Conservation (phyloP, 2,888 invertebrate genomes). For the Exocentrus adspersus region DNA sequence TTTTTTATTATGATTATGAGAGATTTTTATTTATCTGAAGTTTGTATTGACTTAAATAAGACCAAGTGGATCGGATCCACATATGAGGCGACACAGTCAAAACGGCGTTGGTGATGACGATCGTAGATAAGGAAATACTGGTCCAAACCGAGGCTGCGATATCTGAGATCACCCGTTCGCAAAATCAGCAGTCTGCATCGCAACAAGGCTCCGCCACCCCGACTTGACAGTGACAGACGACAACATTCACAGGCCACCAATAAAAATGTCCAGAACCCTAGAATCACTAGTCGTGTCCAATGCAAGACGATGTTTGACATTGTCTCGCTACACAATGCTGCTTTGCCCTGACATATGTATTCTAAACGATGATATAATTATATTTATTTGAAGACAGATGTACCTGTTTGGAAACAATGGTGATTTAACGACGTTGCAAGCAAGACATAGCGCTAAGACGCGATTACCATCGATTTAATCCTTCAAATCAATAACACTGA, state of each 20-base stretch:
- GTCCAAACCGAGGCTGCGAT: slow-evolving; percentile 42
- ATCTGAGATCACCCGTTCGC: slow-evolving; percentile 37
- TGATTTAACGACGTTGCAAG: slow-evolving; percentile 2
- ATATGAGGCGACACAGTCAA: slow-evolving; percentile 42
- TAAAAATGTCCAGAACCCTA: slow-evolving; percentile 50
- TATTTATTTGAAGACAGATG: slow-evolving; percentile 20
- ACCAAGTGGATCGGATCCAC: slow-evolving; percentile 18
- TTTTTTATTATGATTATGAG: neutral
- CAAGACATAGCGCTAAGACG: neutral
- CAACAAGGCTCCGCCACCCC: slow-evolving; percentile 49
- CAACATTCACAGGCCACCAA: slow-evolving; percentile 50
- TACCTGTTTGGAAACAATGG: slow-evolving; percentile 7
- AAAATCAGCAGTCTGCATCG: slow-evolving; percentile 51
- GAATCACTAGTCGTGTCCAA: slow-evolving; percentile 20
- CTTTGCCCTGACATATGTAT: slow-evolving; percentile 22
- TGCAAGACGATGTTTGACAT: slow-evolving; percentile 23
- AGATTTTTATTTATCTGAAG: neutral
- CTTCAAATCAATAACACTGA: too few species aligned
- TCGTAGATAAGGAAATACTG: slow-evolving; percentile 47
- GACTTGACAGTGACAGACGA: slow-evolving; percentile 54
- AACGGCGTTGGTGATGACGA: slow-evolving; percentile 45
- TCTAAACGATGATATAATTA: slow-evolving; percentile 27
- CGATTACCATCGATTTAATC: too few species aligned
- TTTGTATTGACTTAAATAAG: neutral
- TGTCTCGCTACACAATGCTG: slow-evolving; percentile 25